Base-by-base conservation (phyloP, 2,113 vertebrate genomes). In the Callaeas wilsoni region DNA sequence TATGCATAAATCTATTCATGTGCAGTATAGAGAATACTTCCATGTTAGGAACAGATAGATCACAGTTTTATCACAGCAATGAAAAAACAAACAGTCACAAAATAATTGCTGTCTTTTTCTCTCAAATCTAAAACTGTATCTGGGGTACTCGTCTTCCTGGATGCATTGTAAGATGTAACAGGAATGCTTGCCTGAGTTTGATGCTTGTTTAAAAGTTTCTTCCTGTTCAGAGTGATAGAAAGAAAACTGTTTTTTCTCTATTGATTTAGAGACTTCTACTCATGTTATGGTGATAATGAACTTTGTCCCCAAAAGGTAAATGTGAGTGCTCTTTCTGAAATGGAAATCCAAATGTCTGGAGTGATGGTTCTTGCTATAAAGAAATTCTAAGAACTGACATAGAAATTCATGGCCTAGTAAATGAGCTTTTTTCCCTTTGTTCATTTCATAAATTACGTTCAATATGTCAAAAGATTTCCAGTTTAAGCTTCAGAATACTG, bases 361-460 rank as follows among this genome's bases (percentile, higher is more conserved):
- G 63, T 57, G 27, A 79, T 50, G 19, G 29, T 74, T 96, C 42
- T 91, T 74, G 70, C 22, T 13, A 16, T 42, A 82, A 86, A 70
- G n/a, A 64, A 69, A 76, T 70, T 89, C 64, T 93, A 89, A 91
- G 94, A 89, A 74, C 56, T 80, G 30, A 46, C 23, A 55, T 60
- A 81, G 86, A 94, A 56, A 69, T 96, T 87, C 77, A 92, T 91
- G 77, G 46, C 42, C 79, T 71, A 78, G 42, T 47, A 91, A 88
- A 92, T 47, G 50, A 87, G 12, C 47, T 37, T 60, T 53, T 92
- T 89, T 27, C 63, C 9, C 57, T 65, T 81, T 68, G 6, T 56
- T 78, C 1, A n/a, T 68, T 59, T 64, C 49, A 67, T 78, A 78
- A 44, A n/a, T 92, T 90, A 18, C 50, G 68, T 60, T 49, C 44